Conservation (phyloP, 2,797 vertebrate genomes). For the Mareca strepera region DNA sequence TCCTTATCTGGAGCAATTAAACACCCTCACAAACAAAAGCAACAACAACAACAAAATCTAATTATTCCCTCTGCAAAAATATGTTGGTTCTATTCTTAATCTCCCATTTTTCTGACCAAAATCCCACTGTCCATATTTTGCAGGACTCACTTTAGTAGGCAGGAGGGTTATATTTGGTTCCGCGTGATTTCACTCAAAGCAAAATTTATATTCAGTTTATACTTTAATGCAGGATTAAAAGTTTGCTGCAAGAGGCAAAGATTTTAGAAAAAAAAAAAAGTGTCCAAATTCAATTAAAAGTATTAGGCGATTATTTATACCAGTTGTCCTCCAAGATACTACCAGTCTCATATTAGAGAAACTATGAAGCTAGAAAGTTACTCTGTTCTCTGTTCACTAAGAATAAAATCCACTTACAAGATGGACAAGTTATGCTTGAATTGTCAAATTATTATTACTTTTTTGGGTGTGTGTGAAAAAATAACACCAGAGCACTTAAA, state of each 20-base stretch:
- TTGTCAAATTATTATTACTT: not conserved
- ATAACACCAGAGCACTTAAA: not conserved
- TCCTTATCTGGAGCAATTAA: not conserved
- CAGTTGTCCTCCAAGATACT: not conserved
- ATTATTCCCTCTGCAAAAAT: not conserved
- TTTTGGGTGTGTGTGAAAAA: not conserved
- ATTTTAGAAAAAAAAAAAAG: not conserved
- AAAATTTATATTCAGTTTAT: not conserved
- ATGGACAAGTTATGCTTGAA: not conserved
- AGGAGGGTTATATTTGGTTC: not conserved
- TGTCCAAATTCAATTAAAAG: not conserved
- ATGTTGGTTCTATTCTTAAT: not conserved
- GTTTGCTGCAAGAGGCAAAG: not conserved
- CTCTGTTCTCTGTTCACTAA: not conserved
- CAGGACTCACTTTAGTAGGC: not conserved
- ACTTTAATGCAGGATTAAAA: not conserved
- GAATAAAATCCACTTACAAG: not conserved
- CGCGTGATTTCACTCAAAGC: not conserved
- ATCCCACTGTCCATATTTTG: not conserved
- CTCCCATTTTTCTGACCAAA: not conserved
- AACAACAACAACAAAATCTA: not conserved
- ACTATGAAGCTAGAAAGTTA: not conserved
- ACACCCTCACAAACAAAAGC: not conserved
- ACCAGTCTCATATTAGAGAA: not conserved
- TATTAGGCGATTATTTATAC: not conserved